These are phyloP conservation scores for Turdus rufiventris DNA, from an alignment of 2,113 vertebrate genomes.

Conservation along the genomic window DNA sequence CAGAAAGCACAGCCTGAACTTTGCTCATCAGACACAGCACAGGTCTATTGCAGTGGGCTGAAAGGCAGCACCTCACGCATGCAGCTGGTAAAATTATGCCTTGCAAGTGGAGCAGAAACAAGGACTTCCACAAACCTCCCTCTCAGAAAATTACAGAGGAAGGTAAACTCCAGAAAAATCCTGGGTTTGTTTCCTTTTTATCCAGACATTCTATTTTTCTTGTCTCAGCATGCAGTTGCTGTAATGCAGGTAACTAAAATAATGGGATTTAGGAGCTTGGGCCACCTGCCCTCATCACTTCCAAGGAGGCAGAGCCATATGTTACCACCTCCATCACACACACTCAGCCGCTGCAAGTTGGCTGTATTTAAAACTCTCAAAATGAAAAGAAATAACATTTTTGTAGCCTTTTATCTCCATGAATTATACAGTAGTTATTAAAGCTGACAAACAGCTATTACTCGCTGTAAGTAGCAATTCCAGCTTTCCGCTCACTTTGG, in stretches of 20 bases:
- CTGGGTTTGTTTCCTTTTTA: not conserved
- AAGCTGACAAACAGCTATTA: slow-evolving; percentile 12
- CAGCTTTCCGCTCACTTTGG: not conserved
- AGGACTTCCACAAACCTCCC: not conserved
- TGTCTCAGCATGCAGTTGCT: not conserved
- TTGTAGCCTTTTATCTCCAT: not conserved
- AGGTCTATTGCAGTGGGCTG: not conserved
- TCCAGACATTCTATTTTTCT: not conserved
- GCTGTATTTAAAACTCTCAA: not conserved
- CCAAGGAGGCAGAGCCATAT: not conserved
- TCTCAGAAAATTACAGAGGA: not conserved
- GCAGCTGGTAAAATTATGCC: not conserved
- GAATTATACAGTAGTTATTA: slow-evolving; percentile 1
- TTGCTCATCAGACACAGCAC: not conserved
- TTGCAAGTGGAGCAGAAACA: not conserved
- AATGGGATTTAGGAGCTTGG: not conserved
- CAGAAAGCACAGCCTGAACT: not conserved
- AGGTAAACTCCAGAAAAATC: not conserved
- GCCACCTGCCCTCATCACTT: not conserved
- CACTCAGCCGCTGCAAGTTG: not conserved
- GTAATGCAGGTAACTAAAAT: not conserved
- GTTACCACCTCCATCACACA: not conserved
- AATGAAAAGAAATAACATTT: not conserved
- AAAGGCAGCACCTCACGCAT: not conserved
- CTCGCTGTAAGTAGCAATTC: not conserved